These are phyloP conservation scores for Drosophila parabipectinata DNA, from an alignment of 1,140 invertebrate genomes.

Conservation along the genomic window DNA sequence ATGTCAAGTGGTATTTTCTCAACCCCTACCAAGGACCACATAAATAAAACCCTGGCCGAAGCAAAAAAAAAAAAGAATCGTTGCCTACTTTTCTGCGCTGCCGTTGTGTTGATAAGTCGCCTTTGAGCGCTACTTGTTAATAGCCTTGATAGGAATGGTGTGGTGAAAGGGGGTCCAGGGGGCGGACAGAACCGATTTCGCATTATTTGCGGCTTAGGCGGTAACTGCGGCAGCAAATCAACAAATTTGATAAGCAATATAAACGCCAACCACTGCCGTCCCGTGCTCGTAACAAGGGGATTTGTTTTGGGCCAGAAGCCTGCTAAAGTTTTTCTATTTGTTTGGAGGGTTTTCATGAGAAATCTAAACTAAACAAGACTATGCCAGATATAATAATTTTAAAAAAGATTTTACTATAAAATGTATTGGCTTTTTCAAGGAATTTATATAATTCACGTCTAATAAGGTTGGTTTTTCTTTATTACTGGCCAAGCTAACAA, in stretches of 20 bases:
- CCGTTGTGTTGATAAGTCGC: conserved; percentile 77
- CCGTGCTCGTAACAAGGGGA: conserved; percentile 69
- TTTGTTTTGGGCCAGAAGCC: conserved; percentile 43
- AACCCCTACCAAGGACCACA: conserved; percentile 14
- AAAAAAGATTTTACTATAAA: not conserved
- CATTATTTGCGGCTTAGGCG: conserved; percentile 77
- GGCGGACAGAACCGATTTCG: conserved; percentile 29
- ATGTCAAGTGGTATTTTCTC: conserved; percentile 30
- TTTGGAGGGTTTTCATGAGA: conserved; percentile 2
- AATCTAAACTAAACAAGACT: conserved; percentile 18
- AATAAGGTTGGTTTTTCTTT: too few species aligned
- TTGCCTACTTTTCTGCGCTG: conserved; percentile 69
- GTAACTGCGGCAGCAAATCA: conserved; percentile 73
- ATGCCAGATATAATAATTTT: too few species aligned
- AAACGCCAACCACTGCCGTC: conserved; percentile 46
- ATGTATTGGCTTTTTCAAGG: not conserved
- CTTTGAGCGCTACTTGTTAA: conserved; percentile 76
- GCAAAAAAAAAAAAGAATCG: conserved; percentile 44
- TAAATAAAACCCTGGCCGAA: conserved; percentile 52
- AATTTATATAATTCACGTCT: too few species aligned
- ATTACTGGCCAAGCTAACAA: too few species aligned
- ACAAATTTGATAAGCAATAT: conserved; percentile 82
- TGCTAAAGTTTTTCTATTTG: conserved; percentile 5
- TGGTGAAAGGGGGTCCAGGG: not conserved
- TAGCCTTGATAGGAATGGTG: conserved; percentile 39